Conservation (phyloP, 2,113 vertebrate genomes). For the Dissostichus mawsoni region DNA sequence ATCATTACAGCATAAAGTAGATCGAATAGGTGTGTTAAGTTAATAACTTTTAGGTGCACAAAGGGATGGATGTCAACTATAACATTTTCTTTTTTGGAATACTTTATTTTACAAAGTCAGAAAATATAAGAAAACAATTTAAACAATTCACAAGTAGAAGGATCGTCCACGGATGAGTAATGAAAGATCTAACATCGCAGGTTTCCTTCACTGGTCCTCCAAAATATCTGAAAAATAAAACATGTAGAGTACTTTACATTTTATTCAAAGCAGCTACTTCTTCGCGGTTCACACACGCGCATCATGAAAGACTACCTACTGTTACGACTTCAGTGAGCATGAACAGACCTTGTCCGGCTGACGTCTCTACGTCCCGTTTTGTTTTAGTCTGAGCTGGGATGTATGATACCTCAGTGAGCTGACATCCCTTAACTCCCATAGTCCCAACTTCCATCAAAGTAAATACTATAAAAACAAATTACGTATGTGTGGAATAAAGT, state of each 20-base stretch:
- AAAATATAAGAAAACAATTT: constrained; percentile 31
- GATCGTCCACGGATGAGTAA: neutral
- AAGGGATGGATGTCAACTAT: too few relatives aligned
- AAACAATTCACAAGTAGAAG: constrained; percentile 15
- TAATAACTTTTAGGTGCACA: too few relatives aligned
- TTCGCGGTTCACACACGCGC: neutral
- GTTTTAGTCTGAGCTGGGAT: too few relatives aligned
- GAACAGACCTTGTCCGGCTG: too few relatives aligned
- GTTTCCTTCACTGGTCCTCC: constrained; percentile 11
- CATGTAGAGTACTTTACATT: neutral
- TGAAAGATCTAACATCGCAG: neutral
- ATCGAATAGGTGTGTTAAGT: neutral
- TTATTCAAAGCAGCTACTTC: neutral
- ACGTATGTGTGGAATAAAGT: too few relatives aligned
- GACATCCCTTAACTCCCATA: too few relatives aligned
- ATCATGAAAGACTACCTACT: too few relatives aligned
- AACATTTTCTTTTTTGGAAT: neutral
- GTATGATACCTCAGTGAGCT: too few relatives aligned
- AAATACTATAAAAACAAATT: too few relatives aligned
- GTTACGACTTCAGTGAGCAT: too few relatives aligned
- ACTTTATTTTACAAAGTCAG: constrained; percentile 73
- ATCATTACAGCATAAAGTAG: neutral
- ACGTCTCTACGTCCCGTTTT: too few relatives aligned
- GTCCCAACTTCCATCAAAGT: neutral
- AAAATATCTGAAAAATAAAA: constrained; percentile 23